phyloP scores from a whole-genome alignment of 2,797 vertebrate genomes.

The Dendrocincla fuliginosa region DNA sequence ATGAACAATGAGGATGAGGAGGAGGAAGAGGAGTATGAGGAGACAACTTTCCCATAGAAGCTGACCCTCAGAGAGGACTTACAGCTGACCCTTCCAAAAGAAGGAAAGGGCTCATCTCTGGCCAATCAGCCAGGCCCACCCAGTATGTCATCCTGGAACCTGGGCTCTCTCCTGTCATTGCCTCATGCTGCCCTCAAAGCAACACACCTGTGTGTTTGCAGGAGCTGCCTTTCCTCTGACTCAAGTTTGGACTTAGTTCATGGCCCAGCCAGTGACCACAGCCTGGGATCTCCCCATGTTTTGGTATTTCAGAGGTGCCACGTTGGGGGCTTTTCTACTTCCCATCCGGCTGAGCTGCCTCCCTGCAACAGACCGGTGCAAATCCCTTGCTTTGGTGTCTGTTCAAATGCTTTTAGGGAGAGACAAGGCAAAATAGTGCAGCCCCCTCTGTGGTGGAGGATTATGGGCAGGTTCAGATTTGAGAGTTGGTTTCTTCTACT shows the following conservation, averaged over 20 bases:
- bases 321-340: background rate
- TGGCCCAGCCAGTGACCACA: background rate
- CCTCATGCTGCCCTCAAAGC: background rate
- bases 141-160: background rate
- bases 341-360: accelerated
- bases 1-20: background rate
- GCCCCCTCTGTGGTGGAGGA: background rate
- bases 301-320: background rate
- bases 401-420: background rate
- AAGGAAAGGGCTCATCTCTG: background rate
- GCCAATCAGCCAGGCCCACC: background rate
- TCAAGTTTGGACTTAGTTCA: background rate
- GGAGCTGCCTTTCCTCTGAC: background rate
- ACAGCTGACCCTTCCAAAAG: background rate
- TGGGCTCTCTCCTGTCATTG: background rate
- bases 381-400: background rate
- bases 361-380: background rate
- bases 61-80: background rate
- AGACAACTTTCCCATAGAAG: background rate
- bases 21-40: background rate
- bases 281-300: accelerated
- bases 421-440: background rate
- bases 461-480: background rate
- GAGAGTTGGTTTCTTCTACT: background rate
- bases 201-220: background rate